A percentile compares a stretch with the other conserved stretches of the same genome.
Conservation (phyloP, 2,888 invertebrate genomes). For the Drosophila multiciliata region DNA sequence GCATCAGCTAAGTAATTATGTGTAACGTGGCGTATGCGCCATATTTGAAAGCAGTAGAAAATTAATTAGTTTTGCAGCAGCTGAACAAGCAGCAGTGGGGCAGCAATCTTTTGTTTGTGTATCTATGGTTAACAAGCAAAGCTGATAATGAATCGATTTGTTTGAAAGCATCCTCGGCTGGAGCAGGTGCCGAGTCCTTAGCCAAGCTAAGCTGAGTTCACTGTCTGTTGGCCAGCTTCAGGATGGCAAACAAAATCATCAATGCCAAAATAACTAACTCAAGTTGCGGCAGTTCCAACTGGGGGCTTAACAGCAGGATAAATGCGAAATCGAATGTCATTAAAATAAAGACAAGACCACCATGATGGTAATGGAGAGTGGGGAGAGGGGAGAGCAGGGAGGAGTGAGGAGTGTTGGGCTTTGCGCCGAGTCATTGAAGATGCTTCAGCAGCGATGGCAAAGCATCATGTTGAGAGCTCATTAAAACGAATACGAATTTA, state of each 20-base stretch:
- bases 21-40: conserved; percentile 68
- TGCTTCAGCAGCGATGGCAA: conserved; percentile 27
- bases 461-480: conserved; percentile 80
- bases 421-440: conserved; percentile 32
- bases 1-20: conserved; percentile 60
- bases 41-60: conserved; percentile 56
- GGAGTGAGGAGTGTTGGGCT: conserved; percentile 2
- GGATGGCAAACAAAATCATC: conserved; percentile 21
- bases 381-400: not conserved
- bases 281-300: conserved; percentile 23
- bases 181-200: conserved; percentile 34
- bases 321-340: conserved; percentile 75
- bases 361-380: not conserved
- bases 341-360: conserved; percentile 63
- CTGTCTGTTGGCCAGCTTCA: conserved; percentile 61
- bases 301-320: conserved; percentile 43
- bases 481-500: conserved; percentile 80
- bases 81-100: conserved; percentile 10
- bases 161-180: conserved; percentile 2
- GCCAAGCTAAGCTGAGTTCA: conserved; percentile 61
- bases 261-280: conserved; percentile 43
- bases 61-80: conserved; percentile 68
- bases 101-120: conserved; percentile 1
- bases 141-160: conserved; percentile 67
- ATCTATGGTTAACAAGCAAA: conserved; percentile 54